These are phyloP conservation scores for Sicus ferrugineus DNA, from an alignment of 2,888 invertebrate genomes.

Conservation along the genomic window DNA sequence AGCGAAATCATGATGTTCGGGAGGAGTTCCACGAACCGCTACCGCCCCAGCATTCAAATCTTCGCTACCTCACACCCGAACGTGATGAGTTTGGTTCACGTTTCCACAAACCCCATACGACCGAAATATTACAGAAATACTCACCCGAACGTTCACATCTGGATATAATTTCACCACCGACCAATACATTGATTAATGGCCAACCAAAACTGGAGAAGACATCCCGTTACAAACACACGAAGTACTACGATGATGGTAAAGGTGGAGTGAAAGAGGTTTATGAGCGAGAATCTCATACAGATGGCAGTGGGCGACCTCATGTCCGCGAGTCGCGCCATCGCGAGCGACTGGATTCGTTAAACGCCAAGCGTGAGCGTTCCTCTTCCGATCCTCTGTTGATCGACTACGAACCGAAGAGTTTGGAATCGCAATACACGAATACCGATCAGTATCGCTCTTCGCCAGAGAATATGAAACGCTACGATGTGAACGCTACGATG, in stretches of 20 bases:
- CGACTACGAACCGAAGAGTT: slow-evolving; percentile 71
- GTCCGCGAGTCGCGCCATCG: slow-evolving; percentile 63
- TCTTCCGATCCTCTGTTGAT: slow-evolving; percentile 41
- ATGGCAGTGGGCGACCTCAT: slow-evolving; percentile 62
- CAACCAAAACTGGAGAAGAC: slow-evolving; percentile 53
- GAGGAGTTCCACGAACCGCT: slow-evolving; percentile 35
- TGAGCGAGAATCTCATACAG: slow-evolving; percentile 63
- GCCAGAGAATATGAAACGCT: slow-evolving; percentile 68
- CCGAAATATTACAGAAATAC: slow-evolving; percentile 55
- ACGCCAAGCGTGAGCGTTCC: slow-evolving; percentile 40
- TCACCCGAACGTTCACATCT: slow-evolving; percentile 56
- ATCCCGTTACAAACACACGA: slow-evolving; percentile 60
- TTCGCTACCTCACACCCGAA: slow-evolving; percentile 50
- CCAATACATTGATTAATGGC: slow-evolving; percentile 44
- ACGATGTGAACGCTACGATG: slow-evolving; percentile 42
- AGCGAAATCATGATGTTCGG: slow-evolving; percentile 67
- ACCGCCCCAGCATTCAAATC: slow-evolving; percentile 21
- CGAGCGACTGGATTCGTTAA: slow-evolving; percentile 59
- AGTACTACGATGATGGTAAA: slow-evolving; percentile 64
- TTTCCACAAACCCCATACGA: slow-evolving; percentile 53
- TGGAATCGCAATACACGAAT: slow-evolving; percentile 69
- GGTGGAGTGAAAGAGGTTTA: slow-evolving; percentile 67
- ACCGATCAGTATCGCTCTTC: slow-evolving; percentile 69
- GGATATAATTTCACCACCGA: slow-evolving; percentile 52
- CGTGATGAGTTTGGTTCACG: slow-evolving; percentile 47